Conservation (phyloP, 2,113 vertebrate species). For the Neogobius melanostomus region DNA sequence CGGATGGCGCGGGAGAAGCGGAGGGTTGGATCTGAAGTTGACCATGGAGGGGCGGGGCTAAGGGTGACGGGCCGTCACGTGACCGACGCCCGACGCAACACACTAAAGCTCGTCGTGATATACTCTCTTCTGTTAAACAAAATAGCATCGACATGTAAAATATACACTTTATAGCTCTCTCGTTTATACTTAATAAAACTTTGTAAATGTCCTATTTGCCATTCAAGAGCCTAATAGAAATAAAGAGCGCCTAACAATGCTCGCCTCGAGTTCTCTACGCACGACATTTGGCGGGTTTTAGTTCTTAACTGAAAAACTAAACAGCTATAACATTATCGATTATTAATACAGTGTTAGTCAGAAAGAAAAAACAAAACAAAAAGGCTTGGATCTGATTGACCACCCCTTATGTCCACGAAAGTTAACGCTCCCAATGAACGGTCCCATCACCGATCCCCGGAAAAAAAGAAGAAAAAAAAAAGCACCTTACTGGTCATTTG, state of each 20-base stretch:
- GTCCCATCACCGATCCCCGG: constrained; percentile 24
- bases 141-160: constrained; percentile 98
- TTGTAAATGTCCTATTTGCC: constrained; percentile 84
- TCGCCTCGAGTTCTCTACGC: constrained; percentile 85
- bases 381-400: constrained; percentile 71
- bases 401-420: constrained; percentile 45
- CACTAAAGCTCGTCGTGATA: constrained; percentile 88
- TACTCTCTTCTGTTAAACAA: constrained; percentile 84
- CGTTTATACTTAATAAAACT: constrained; percentile 92
- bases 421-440: constrained; percentile 46
- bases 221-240: constrained; percentile 86
- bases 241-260: constrained; percentile 84
- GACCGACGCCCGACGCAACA: constrained; percentile 88
- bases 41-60: constrained; percentile 74
- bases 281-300: constrained; percentile 81
- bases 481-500: constrained; percentile 75
- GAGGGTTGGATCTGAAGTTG: constrained; percentile 43
- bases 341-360: constrained; percentile 84
- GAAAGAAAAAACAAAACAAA: constrained; percentile 37
- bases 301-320: constrained; percentile 91
- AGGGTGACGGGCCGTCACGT: constrained; percentile 86
- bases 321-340: constrained; percentile 81
- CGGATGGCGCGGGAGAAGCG: constrained; percentile 69
- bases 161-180: constrained; percentile 84
- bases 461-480: constrained; percentile 20